Percentiles rank a stretch among this genome's conserved stretches.
Conservation (phyloP, 2,797 vertebrate species). For the Emys orbicularis region DNA sequence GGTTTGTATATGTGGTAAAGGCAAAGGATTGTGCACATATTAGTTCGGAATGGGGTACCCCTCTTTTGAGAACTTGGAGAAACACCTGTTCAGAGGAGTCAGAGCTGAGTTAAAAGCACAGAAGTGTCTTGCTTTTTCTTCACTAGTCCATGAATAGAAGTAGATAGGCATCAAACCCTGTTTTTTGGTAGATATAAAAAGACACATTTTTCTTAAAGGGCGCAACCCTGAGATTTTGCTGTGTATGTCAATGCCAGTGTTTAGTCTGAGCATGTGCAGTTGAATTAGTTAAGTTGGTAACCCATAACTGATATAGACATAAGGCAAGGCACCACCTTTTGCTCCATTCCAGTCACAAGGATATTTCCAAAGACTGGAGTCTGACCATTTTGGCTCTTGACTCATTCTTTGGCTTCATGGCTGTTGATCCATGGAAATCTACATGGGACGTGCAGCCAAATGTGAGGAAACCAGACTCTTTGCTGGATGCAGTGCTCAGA, state of each 20-base stretch:
- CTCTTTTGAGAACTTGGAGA: background rate
- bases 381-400: background rate
- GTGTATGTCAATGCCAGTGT: background rate
- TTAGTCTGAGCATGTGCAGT: background rate
- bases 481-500: background rate
- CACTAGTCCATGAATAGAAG: constrained; percentile 9
- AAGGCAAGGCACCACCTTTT: background rate
- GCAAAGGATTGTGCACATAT: background rate
- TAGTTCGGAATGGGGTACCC: background rate
- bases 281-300: background rate
- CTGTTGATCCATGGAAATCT: background rate
- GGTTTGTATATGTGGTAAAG: background rate
- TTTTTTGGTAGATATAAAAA: constrained; percentile 4
- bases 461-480: background rate
- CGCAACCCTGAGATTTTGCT: background rate
- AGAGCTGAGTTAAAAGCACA: background rate
- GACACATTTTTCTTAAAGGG: constrained; percentile 24
- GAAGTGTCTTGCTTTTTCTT: constrained; percentile 22
- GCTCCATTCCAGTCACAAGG: background rate
- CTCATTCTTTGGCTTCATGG: background rate
- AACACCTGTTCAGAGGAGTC: background rate
- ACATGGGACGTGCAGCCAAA: background rate
- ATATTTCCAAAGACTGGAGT: background rate
- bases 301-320: background rate
- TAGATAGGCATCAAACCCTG: background rate